These are phyloP conservation scores for Hestina assimilis DNA, from an alignment of 1,140 invertebrate species.

Conservation along the genomic window DNA sequence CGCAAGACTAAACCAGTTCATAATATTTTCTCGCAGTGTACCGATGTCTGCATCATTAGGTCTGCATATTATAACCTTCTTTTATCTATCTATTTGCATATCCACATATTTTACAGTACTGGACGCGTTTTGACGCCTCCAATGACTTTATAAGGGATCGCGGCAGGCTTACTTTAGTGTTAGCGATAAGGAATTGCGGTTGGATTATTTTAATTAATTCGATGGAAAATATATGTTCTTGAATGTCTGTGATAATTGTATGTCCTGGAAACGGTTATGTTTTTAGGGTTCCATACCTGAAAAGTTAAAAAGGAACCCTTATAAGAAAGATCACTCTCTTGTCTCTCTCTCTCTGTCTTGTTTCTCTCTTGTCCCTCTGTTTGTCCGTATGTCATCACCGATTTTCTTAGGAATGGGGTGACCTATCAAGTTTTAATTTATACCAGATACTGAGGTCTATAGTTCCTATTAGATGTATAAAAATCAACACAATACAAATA, in stretches of 20 bases:
- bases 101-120: constrained; percentile 50
- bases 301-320: too few species aligned
- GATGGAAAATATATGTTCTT: constrained; percentile 21
- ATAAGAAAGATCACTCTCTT: too few species aligned
- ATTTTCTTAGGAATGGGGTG: too few species aligned
- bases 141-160: constrained; percentile 57
- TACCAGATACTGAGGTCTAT: too few species aligned
- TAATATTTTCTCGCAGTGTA: constrained; percentile 26
- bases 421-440: too few species aligned
- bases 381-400: too few species aligned
- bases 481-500: too few species aligned
- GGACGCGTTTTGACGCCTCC: constrained; percentile 47
- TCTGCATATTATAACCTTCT: constrained; percentile 53
- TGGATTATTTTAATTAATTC: constrained; percentile 35
- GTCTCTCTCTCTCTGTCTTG: too few species aligned
- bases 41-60: constrained; percentile 38
- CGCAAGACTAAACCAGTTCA: constrained; percentile 40
- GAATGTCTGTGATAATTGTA: constrained; percentile 13
- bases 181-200: constrained; percentile 32
- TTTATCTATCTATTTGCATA: constrained; percentile 60
- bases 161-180: constrained; percentile 38
- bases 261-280: constrained; percentile 8
- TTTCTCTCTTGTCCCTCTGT: too few species aligned
- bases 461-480: too few species aligned
- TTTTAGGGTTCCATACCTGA: too few species aligned